Base-by-base conservation (phyloP, 1,140 invertebrate species). In the Drosophila rhopaloa region DNA sequence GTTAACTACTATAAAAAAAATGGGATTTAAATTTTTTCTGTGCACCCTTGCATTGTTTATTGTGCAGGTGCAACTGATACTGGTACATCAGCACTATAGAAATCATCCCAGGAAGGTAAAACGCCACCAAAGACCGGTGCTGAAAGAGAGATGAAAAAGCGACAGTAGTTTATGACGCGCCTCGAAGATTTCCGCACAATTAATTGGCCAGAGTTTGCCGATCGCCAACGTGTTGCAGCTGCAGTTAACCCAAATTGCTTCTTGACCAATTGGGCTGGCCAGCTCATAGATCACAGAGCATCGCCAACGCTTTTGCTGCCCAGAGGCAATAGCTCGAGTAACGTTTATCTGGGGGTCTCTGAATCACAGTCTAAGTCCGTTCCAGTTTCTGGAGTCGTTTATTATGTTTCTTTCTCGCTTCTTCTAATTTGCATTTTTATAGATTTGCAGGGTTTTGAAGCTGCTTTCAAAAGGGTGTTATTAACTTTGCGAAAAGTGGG, bases 161-260 rank as follows among this genome's bases (percentile, higher is more conserved):
- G 83, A 86, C 83, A 86, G 83, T 86, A 77, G 59, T 83, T 86
- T 83, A 86, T 86, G 79, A 79, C 24, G 61, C 55, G 62, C 19
- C 57, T 67, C 60, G 47, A 54, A 61, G 51, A 81, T 86, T 79
- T 86, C 78, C 82, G 82, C 66, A 76, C 71, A 71, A 79, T 83
- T 81, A 83, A 83, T 86, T 86, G 84, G 56, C 65, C 27, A 8
- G 9, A 37, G 63, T 38, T 54, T 46, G 10, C 19, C 47, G 35
- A 74, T 55, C 74, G 59, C 10, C 51, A 19, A 67, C 65, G 83
- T 74, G 79, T 82, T 73, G 67, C 68, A 68, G 59, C 70, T 55
- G 73, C 83, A 89, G 85, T 86, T 86, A 86, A 88, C 83, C 83
- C 80, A 86, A 86, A 83, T 86, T 70, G 79, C 83, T 57, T 72